These are phyloP conservation scores for Leuciscus idus DNA, from an alignment of 2,113 vertebrate species.

Conservation along the genomic window DNA sequence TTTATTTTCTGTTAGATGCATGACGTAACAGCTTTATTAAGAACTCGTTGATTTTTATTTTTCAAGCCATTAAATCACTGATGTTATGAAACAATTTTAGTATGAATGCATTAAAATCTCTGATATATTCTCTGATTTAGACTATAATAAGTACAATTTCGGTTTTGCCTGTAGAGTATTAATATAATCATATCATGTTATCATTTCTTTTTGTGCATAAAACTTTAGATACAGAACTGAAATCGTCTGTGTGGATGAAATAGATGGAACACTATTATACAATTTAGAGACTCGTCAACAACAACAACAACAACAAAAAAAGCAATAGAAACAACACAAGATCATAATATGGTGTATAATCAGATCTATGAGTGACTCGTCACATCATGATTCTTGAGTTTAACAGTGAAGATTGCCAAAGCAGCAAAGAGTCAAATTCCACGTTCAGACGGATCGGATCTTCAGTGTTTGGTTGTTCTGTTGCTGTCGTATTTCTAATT, in stretches of 20 bases:
- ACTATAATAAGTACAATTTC: slow-evolving; percentile 10
- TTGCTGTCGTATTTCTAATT: background rate
- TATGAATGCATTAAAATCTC: slow-evolving; percentile 44
- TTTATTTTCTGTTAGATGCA: slow-evolving; percentile 16
- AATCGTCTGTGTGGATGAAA: slow-evolving; percentile 35
- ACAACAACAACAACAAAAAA: background rate
- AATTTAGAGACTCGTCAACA: slow-evolving; percentile 21
- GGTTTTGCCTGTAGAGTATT: slow-evolving; percentile 33
- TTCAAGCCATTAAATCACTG: slow-evolving; percentile 51
- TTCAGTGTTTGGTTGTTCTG: background rate
- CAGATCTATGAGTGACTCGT: slow-evolving; percentile 28
- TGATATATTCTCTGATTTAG: slow-evolving; percentile 26
- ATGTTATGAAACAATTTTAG: slow-evolving; percentile 43
- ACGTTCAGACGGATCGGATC: background rate
- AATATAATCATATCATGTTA: slow-evolving; percentile 39
- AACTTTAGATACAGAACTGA: slow-evolving; percentile 44
- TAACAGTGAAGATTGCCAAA: slow-evolving; percentile 50
- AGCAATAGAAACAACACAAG: slow-evolving; percentile 36
- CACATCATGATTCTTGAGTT: slow-evolving; percentile 18
- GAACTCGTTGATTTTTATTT: slow-evolving; percentile 38
- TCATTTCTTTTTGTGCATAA: slow-evolving; percentile 47
- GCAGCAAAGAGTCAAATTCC: slow-evolving; percentile 16
- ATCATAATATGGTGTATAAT: slow-evolving; percentile 31
- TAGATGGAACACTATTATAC: slow-evolving; percentile 50
- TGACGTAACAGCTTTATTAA: slow-evolving; percentile 4